phyloP scores from a whole-genome alignment of 2,888 invertebrate genomes.

The Mongoloraphidia duomilia region DNA sequence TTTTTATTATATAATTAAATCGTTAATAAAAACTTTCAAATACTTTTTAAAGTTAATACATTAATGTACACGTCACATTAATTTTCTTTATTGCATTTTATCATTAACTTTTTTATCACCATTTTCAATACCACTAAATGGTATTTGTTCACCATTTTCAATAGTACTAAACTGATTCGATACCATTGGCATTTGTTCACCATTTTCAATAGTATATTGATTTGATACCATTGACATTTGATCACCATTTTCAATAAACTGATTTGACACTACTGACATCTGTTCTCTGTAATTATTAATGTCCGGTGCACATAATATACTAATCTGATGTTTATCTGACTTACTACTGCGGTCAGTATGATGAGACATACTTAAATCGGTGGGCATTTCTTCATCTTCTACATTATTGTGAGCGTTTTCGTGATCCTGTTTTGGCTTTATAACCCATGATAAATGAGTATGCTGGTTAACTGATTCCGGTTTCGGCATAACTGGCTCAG shows the following conservation, averaged over 20 bases:
- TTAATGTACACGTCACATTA: too few species aligned
- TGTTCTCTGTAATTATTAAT: conserved; percentile 1
- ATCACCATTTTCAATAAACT: not conserved
- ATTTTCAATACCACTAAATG: too few species aligned
- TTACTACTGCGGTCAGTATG: conserved; percentile 27
- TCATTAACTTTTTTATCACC: too few species aligned
- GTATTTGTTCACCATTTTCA: too few species aligned
- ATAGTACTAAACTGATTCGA: too few species aligned
- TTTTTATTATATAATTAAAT: too few species aligned
- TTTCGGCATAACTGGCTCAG: conserved; percentile 33
- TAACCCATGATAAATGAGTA: not conserved
- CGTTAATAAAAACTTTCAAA: too few species aligned
- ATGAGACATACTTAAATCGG: conserved; percentile 48
- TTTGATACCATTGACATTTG: too few species aligned
- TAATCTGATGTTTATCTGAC: conserved; percentile 12
- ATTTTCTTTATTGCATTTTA: too few species aligned
- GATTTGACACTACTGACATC: not conserved
- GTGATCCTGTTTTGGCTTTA: conserved; percentile 28
- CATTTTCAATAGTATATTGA: too few species aligned
- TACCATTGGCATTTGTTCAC: too few species aligned
- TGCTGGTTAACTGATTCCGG: conserved; percentile 15
- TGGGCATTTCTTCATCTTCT: conserved; percentile 51
- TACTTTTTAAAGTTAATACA: too few species aligned
- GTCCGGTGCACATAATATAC: conserved; percentile 6
- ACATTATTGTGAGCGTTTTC: conserved; percentile 30